Percentiles rank a stretch among this genome's conserved stretches.
Evolutionary conservation across 2,113 vertebrate genomes (phyloP).

Genomic region (Phodopus roborovskii): DNA sequence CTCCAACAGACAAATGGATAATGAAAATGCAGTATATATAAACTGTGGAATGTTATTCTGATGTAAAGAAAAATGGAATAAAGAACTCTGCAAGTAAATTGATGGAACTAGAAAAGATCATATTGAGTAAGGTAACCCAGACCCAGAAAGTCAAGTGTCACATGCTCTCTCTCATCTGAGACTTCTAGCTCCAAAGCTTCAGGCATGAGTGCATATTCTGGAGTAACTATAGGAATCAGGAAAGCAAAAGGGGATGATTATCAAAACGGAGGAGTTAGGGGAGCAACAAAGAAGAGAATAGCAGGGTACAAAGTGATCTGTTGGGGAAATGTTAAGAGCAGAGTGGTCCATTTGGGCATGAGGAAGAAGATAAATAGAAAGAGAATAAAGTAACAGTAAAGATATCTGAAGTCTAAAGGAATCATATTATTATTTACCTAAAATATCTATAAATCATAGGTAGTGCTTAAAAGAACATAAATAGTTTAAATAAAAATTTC

Average conservation of each 20-base stretch:
- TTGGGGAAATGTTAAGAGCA: not conserved
- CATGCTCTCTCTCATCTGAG: not conserved
- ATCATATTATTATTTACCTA: not conserved
- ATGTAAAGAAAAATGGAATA: not conserved
- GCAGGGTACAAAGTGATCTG: not conserved
- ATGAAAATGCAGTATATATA: not conserved
- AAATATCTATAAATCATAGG: not conserved
- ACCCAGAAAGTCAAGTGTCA: not conserved
- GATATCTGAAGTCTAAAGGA: not conserved
- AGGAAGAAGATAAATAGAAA: not conserved
- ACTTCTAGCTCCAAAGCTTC: not conserved
- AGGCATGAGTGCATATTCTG: not conserved
- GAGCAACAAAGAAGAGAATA: not conserved
- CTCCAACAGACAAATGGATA: not conserved
- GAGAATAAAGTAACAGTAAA: not conserved
- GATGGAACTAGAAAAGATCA: not conserved
- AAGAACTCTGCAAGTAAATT: not conserved
- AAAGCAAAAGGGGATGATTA: not conserved
- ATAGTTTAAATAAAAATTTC: not conserved
- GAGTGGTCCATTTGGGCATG: not conserved
- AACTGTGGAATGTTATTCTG: not conserved
- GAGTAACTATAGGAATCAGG: not conserved
- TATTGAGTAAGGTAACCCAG: not conserved
- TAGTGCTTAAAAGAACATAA: not conserved
- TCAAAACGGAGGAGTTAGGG: not conserved